Percentiles rank a stretch among this genome's conserved stretches.
These are phyloP conservation scores for Arrhopalites spinosus DNA, from an alignment of 2,888 invertebrate genomes.

Conservation along the genomic window DNA sequence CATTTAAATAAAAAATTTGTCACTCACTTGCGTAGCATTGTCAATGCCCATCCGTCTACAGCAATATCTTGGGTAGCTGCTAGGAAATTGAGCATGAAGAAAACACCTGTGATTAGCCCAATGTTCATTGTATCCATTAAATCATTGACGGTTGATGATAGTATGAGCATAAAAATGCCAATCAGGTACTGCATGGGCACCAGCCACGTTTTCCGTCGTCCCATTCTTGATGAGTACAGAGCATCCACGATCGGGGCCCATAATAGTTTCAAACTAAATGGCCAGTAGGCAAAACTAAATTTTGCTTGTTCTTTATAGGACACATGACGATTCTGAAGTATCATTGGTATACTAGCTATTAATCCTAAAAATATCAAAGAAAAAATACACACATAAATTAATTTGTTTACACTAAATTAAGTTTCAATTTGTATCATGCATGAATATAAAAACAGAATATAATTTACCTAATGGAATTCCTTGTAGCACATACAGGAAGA, in stretches of 20 bases:
- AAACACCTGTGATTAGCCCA: slow-evolving; percentile 77
- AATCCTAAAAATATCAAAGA: slow-evolving; percentile 66
- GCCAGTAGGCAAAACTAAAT: slow-evolving; percentile 64
- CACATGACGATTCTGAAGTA: slow-evolving; percentile 88
- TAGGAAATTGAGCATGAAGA: slow-evolving; percentile 90
- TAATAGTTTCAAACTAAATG: slow-evolving; percentile 80
- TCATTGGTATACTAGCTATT: slow-evolving; percentile 92
- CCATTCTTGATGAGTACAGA: slow-evolving; percentile 79
- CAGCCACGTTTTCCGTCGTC: slow-evolving; percentile 93
- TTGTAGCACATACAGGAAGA: slow-evolving; percentile 92
- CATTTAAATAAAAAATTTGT: slow-evolving; percentile 24
- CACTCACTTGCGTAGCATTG: slow-evolving; percentile 87
- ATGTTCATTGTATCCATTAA: slow-evolving; percentile 76
- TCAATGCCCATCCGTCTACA: slow-evolving; percentile 99
- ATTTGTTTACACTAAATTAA: too few relatives aligned
- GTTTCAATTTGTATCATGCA: background rate
- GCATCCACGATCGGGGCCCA: slow-evolving; percentile 98
- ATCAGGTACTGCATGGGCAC: slow-evolving; percentile 92
- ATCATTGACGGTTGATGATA: slow-evolving; percentile 76
- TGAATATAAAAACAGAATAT: background rate
- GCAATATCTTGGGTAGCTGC: slow-evolving; percentile 99
- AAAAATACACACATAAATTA: background rate
- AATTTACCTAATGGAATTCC: slow-evolving; percentile 77
- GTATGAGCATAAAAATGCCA: slow-evolving; percentile 84
- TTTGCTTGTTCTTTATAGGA: slow-evolving; percentile 88